These are phyloP conservation scores for Parauchenoglanis ngamensis DNA, from an alignment of 2,797 vertebrate genomes.

Conservation along the genomic window DNA sequence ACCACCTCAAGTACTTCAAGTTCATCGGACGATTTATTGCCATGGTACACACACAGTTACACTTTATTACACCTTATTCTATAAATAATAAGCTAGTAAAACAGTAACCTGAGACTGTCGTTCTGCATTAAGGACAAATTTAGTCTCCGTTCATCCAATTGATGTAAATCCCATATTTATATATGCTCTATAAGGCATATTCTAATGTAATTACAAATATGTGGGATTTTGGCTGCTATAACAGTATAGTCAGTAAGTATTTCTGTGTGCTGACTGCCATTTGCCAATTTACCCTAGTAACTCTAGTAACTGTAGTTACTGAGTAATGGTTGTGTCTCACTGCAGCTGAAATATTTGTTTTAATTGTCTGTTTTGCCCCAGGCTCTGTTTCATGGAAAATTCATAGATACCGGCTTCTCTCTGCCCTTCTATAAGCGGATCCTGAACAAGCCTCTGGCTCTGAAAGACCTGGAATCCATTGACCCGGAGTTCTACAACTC, in stretches of 20 bases:
- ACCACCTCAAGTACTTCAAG: slow-evolving; percentile 97
- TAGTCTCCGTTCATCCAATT: neutral
- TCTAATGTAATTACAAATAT: neutral
- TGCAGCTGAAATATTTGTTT: neutral
- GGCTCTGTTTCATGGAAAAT: slow-evolving; percentile 97
- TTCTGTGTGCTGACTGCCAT: neutral
- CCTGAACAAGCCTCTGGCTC: slow-evolving; percentile 91
- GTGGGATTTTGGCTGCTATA: neutral
- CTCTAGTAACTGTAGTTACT: neutral
- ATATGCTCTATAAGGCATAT: neutral
- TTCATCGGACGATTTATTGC: slow-evolving; percentile 99
- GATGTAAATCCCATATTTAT: neutral
- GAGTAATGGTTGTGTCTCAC: neutral
- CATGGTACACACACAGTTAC: slow-evolving; percentile 79
- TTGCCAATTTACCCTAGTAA: neutral
- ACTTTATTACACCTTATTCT: neutral
- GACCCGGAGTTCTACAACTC: slow-evolving; percentile 99
- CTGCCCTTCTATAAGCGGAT: slow-evolving; percentile 98
- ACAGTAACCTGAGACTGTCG: neutral
- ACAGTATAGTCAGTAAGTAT: neutral
- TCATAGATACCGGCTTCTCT: slow-evolving; percentile 98
- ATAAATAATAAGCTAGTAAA: neutral
- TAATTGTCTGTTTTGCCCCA: slow-evolving; percentile 59
- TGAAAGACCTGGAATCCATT: slow-evolving; percentile 97
- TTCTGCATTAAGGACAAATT: neutral